Conservation (phyloP, 2,797 vertebrate genomes). For the Xyrichtys novacula region DNA sequence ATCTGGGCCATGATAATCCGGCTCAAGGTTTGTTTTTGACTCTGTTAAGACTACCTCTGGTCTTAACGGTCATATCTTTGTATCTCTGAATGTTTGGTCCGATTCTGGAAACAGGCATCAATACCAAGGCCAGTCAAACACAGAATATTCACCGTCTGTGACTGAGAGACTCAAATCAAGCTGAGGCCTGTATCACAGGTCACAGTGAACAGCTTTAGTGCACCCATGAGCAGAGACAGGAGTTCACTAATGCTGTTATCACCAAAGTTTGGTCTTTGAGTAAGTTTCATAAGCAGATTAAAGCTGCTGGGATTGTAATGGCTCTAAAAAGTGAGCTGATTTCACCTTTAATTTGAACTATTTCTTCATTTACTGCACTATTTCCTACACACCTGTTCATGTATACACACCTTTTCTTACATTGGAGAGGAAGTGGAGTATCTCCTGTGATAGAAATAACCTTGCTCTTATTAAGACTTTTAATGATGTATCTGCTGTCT, state of each 20-base stretch:
- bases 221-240: neutral
- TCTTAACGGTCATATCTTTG: too few species aligned
- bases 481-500: too few species aligned
- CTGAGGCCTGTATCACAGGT: neutral
- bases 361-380: too few species aligned
- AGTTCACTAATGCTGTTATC: neutral
- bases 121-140: neutral
- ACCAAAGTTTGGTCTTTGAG: neutral
- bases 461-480: too few species aligned
- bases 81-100: too few species aligned
- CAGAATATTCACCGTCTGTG: neutral
- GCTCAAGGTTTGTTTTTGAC: constrained; percentile 9
- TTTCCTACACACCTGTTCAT: too few species aligned
- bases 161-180: neutral
- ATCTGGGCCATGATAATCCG: constrained; percentile 17
- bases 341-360: constrained; percentile 4
- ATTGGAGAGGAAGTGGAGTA: too few species aligned
- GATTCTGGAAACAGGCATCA: too few species aligned
- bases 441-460: too few species aligned
- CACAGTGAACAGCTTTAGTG: neutral
- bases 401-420: too few species aligned
- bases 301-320: neutral
- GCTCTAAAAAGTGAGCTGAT: neutral
- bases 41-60: neutral
- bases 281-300: neutral